These are phyloP conservation scores for Aix galericulata DNA, from an alignment of 2,113 vertebrate genomes.

Conservation along the genomic window DNA sequence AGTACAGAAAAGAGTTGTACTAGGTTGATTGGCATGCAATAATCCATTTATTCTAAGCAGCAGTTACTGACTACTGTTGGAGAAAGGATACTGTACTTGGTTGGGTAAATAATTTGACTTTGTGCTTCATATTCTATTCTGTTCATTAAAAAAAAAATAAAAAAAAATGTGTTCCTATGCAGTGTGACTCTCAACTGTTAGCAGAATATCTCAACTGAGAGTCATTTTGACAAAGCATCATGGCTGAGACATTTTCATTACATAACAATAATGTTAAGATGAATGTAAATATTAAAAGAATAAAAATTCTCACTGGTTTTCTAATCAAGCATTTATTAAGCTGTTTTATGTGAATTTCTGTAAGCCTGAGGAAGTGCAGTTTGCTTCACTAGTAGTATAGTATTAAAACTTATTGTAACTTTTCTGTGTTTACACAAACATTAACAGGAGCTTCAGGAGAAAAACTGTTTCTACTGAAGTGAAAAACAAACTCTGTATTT, in stretches of 20 bases:
- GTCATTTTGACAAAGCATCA: neutral
- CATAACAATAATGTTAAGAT: neutral
- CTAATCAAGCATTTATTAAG: neutral
- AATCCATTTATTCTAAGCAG: neutral
- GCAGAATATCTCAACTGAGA: neutral
- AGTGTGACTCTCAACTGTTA: neutral
- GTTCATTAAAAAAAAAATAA: neutral
- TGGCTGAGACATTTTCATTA: neutral
- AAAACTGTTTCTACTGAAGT: fast-evolving
- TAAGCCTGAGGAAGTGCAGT: neutral
- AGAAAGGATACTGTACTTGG: neutral
- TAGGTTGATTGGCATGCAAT: neutral
- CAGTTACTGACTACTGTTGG: neutral
- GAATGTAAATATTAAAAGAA: neutral
- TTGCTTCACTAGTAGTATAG: neutral
- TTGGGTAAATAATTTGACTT: neutral
- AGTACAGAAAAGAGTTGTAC: neutral
- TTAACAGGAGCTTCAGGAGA: neutral
- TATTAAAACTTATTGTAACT: neutral
- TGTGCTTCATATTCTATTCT: neutral
- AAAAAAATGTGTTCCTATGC: neutral
- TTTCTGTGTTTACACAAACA: neutral
- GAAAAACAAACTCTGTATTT: neutral
- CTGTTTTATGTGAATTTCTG: neutral
- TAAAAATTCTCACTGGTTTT: neutral